These are phyloP conservation scores for Aptenodytes patagonicus DNA, from an alignment of 2,113 vertebrate genomes.

Conservation along the genomic window DNA sequence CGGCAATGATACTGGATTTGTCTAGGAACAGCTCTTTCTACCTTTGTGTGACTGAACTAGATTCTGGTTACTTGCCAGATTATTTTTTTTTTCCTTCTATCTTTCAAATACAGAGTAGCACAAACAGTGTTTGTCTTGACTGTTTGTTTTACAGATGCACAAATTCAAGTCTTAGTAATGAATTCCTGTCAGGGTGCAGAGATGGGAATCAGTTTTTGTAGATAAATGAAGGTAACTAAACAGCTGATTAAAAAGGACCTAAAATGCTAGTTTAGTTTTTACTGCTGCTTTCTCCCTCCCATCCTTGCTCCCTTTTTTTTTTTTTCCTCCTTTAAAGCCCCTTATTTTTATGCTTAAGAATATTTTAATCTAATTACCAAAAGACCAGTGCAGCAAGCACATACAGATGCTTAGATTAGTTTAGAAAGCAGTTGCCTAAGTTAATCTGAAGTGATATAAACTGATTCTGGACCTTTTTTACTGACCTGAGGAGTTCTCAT, in stretches of 20 bases:
- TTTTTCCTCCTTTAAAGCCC: neutral
- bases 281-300: neutral
- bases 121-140: neutral
- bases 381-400: no score
- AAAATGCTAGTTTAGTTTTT: neutral
- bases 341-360: neutral
- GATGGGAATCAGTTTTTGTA: neutral
- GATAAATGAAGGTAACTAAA: neutral
- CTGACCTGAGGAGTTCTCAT: rapidly evolving
- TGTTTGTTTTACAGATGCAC: neutral
- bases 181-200: neutral
- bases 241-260: neutral
- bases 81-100: no score
- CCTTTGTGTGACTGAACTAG: neutral
- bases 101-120: neutral
- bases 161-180: rapidly evolving
- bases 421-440: neutral
- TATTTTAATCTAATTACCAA: neutral
- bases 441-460: neutral
- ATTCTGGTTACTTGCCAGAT: neutral
- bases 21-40: neutral
- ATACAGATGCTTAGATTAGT: no score
- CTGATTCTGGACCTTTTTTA: rapidly evolving
- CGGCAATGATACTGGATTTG: rapidly evolving
- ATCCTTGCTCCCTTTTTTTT: neutral